These are phyloP conservation scores for Burhinus bistriatus DNA, from an alignment of 2,113 vertebrate species.

Conservation along the genomic window DNA sequence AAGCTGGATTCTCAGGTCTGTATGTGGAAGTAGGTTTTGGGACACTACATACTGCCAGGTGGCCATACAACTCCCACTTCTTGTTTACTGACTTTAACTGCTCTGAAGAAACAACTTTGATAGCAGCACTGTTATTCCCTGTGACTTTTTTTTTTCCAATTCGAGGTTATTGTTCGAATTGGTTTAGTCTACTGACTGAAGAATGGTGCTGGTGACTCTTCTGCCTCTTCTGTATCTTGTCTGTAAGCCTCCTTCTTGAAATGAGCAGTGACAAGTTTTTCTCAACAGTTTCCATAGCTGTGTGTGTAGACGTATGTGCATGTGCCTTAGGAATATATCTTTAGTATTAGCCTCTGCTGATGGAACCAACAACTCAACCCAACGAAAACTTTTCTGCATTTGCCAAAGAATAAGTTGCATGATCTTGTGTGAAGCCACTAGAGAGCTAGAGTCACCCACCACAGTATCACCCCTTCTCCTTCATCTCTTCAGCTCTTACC, in stretches of 20 bases:
- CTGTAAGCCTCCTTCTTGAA: background rate
- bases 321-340: background rate
- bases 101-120: background rate
- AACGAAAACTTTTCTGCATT: background rate
- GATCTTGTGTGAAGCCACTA: background rate
- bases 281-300: background rate
- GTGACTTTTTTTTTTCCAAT: background rate
- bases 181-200: background rate
- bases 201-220: background rate
- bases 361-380: background rate
- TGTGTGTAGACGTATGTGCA: background rate
- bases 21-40: background rate
- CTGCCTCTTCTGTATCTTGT: background rate
- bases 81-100: background rate
- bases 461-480: accelerated
- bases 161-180: background rate
- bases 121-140: background rate
- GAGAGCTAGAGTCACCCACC: background rate
- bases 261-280: background rate
- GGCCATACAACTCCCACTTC: background rate
- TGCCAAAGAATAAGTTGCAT: background rate
- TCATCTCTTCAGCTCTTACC: background rate
- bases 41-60: background rate
- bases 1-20: background rate
- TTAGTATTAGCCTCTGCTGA: background rate